Evolutionary conservation across 23 tunicate genomes (phyloP).

Genomic region (Ascidia mentula): DNA sequence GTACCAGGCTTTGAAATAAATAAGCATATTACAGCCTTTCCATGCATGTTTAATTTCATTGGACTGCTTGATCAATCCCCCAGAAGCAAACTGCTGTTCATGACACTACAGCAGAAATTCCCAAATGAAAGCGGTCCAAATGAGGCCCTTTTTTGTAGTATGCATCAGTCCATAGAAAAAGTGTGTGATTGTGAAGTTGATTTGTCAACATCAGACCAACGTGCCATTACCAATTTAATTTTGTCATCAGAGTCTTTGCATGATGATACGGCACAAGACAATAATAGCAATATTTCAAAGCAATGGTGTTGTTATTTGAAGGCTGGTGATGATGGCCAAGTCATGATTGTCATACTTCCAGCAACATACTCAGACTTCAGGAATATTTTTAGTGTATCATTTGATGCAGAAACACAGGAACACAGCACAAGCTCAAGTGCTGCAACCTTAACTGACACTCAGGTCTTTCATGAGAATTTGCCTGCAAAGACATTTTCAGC

Average conservation of each 20-base stretch:
- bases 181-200: slow-evolving; percentile 38
- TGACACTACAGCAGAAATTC: slow-evolving; percentile 58
- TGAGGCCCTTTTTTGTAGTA: slow-evolving; percentile 21
- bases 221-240: slow-evolving; percentile 34
- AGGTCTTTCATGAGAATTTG: background rate
- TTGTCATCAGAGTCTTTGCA: too few species aligned
- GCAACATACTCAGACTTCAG: slow-evolving; percentile 54
- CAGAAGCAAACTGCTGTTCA: slow-evolving; percentile 55
- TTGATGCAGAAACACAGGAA: background rate
- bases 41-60: slow-evolving; percentile 59
- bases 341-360: slow-evolving; percentile 59
- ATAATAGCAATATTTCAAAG: background rate
- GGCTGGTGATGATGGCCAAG: slow-evolving; percentile 53
- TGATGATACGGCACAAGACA: background rate
- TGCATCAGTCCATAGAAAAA: slow-evolving; percentile 37
- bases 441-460: background rate
- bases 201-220: slow-evolving; percentile 45
- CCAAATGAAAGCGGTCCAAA: slow-evolving; percentile 26
- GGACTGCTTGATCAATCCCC: slow-evolving; percentile 64
- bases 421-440: background rate
- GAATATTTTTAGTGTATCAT: background rate
- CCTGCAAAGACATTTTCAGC: background rate
- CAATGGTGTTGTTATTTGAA: slow-evolving; percentile 81
- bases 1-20: background rate
- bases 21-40: slow-evolving; percentile 2